phyloP scores from a whole-genome alignment of 1,140 invertebrate species.

The Dendroctonus valens region DNA sequence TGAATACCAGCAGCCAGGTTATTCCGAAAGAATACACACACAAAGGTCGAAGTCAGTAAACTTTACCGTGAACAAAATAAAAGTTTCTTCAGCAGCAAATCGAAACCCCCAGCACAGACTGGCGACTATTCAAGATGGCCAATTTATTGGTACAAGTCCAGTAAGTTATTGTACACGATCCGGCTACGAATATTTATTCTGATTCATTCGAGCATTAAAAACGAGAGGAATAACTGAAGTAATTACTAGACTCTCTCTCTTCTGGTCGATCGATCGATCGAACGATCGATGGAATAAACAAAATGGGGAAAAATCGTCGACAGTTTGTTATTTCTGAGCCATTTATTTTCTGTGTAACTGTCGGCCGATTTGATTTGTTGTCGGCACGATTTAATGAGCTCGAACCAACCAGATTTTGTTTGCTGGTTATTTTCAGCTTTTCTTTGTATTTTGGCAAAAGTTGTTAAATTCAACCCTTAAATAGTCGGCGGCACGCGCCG shows the following conservation, averaged over 20 bases:
- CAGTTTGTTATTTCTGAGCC: too few species aligned
- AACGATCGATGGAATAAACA: too few species aligned
- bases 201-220: conserved; percentile 45
- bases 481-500: too few species aligned
- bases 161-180: conserved; percentile 47
- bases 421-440: too few species aligned
- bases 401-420: too few species aligned
- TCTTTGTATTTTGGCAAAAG: too few species aligned
- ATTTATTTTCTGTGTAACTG: too few species aligned
- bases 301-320: too few species aligned
- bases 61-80: conserved; percentile 38
- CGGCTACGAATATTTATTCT: conserved; percentile 42
- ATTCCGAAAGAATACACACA: conserved; percentile 22
- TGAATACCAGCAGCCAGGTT: conserved; percentile 27
- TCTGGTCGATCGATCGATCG: too few species aligned
- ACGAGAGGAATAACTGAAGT: conserved; percentile 42
- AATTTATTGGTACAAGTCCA: conserved; percentile 46
- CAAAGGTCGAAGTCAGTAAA: conserved; percentile 39
- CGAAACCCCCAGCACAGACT: conserved; percentile 33
- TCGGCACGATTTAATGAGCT: too few species aligned
- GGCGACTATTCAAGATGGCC: conserved; percentile 42
- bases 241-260: conserved; percentile 42
- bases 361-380: too few species aligned
- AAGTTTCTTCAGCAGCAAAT: conserved; percentile 42
- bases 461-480: too few species aligned